phyloP scores from a whole-genome alignment of 2,888 invertebrate species.

The Eretmocerus hayati region DNA sequence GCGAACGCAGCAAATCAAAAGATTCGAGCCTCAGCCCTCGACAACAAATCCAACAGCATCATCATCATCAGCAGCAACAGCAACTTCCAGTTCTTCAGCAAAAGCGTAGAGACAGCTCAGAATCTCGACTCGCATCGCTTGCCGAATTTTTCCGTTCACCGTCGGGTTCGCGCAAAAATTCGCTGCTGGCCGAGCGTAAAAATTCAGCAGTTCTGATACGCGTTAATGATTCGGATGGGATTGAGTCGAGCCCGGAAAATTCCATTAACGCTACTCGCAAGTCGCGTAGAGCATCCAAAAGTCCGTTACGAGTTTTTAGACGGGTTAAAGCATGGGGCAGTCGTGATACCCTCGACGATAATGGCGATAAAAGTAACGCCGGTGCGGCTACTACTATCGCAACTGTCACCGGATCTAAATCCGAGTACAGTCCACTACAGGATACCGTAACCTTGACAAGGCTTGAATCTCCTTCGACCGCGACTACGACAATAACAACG shows the following conservation, averaged over 20 bases:
- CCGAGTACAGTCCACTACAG: conserved; percentile 37
- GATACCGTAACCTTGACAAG: conserved; percentile 34
- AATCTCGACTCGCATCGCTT: conserved; percentile 38
- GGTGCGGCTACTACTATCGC: no score
- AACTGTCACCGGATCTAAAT: conserved; percentile 27
- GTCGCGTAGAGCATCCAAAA: conserved; percentile 36
- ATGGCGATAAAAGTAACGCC: not conserved
- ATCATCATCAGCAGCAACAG: no score
- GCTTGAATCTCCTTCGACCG: conserved; percentile 18
- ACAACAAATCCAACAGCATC: not conserved
- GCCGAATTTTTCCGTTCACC: conserved; percentile 45
- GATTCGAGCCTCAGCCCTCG: conserved; percentile 26
- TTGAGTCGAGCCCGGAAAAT: conserved; percentile 42
- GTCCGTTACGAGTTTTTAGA: conserved; percentile 40
- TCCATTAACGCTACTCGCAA: conserved; percentile 37
- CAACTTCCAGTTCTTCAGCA: not conserved
- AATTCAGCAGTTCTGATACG: conserved; percentile 34
- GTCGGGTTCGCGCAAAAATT: conserved; percentile 42
- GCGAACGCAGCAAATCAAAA: conserved; percentile 43
- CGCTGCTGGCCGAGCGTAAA: conserved; percentile 36
- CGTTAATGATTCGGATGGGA: conserved; percentile 35
- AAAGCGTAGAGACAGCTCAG: conserved; percentile 43
- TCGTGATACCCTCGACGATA: conserved; percentile 39
- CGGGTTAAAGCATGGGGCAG: conserved; percentile 42
- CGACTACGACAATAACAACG: conserved; percentile 31